Conservation (phyloP, 2,113 vertebrate species). For the Embiotoca jacksoni region DNA sequence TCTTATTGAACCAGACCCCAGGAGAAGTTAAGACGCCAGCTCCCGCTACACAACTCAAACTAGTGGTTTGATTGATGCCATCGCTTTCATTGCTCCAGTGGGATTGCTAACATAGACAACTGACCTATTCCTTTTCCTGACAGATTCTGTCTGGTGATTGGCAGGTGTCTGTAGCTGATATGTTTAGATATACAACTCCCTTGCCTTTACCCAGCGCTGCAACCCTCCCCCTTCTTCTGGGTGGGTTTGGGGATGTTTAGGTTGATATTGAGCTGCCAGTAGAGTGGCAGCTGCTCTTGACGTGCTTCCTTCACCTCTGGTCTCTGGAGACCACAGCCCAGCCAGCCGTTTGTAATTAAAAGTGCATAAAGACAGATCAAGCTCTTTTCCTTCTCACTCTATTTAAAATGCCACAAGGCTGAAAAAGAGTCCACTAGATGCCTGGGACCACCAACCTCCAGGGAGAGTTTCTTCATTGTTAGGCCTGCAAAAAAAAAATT, state of each 20-base stretch:
- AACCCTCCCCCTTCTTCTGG: slow-evolving; percentile 14
- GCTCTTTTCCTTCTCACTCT: slow-evolving; percentile 35
- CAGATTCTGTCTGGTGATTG: slow-evolving; percentile 56
- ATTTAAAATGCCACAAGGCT: slow-evolving; percentile 36
- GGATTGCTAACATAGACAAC: slow-evolving; percentile 50
- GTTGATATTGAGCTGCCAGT: slow-evolving; percentile 67
- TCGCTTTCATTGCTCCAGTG: slow-evolving; percentile 46
- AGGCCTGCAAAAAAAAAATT: slow-evolving; percentile 33
- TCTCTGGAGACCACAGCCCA: slow-evolving; percentile 58
- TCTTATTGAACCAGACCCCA: slow-evolving; percentile 49
- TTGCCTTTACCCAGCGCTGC: slow-evolving; percentile 40
- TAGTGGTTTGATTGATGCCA: slow-evolving; percentile 58
- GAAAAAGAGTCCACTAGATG: slow-evolving; percentile 37
- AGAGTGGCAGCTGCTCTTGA: slow-evolving; percentile 59
- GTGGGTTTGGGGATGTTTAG: slow-evolving; percentile 53
- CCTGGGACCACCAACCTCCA: not conserved
- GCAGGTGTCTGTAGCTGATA: slow-evolving; percentile 65
- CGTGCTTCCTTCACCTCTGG: slow-evolving; percentile 60
- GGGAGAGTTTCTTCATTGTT: slow-evolving; percentile 20
- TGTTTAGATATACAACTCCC: slow-evolving; percentile 52
- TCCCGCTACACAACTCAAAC: slow-evolving; percentile 35
- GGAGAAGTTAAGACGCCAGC: slow-evolving; percentile 40
- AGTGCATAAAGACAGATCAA: slow-evolving; percentile 65
- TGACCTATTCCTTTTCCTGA: slow-evolving; percentile 49
- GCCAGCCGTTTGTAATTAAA: slow-evolving; percentile 77